Evolutionary conservation across 2,888 invertebrate genomes (phyloP).

Genomic region (Meiosimyza decipiens): DNA sequence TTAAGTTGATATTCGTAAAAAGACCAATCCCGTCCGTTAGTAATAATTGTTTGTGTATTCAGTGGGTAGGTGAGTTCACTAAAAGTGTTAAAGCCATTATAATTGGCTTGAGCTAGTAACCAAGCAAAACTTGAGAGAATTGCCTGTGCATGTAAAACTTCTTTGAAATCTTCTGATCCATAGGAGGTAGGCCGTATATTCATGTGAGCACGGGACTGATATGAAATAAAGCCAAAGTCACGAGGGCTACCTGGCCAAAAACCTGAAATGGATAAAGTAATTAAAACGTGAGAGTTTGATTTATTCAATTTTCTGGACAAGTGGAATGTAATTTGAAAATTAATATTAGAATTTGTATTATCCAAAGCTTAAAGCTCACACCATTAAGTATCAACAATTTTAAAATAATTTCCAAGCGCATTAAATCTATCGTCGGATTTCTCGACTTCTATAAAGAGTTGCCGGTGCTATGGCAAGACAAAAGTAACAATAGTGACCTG

Average conservation of each 20-base stretch:
- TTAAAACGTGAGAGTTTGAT: neutral
- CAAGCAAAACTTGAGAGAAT: slow-evolving; percentile 84
- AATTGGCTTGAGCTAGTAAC: slow-evolving; percentile 81
- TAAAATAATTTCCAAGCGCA: too few species aligned
- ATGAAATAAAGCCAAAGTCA: slow-evolving; percentile 83
- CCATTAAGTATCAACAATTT: too few species aligned
- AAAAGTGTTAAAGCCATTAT: slow-evolving; percentile 89
- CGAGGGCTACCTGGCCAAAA: slow-evolving; percentile 85
- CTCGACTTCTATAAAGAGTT: too few species aligned
- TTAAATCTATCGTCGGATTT: too few species aligned
- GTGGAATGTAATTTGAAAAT: too few species aligned
- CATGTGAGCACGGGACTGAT: slow-evolving; percentile 76
- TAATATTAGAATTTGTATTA: too few species aligned
- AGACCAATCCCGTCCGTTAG: slow-evolving; percentile 88
- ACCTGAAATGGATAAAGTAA: slow-evolving; percentile 67
- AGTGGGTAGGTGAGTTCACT: slow-evolving; percentile 93
- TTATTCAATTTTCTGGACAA: too few species aligned
- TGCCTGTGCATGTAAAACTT: slow-evolving; percentile 79
- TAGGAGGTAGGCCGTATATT: slow-evolving; percentile 66
- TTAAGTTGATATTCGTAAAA: slow-evolving; percentile 94
- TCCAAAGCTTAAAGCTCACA: too few species aligned
- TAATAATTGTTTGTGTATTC: slow-evolving; percentile 86
- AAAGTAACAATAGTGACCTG: too few species aligned
- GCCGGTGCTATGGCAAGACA: too few species aligned
- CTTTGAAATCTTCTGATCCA: slow-evolving; percentile 71